Percentiles rank a stretch among this genome's conserved stretches.
Conservation (phyloP, 2,888 invertebrate species). For the Idaea aversata region DNA sequence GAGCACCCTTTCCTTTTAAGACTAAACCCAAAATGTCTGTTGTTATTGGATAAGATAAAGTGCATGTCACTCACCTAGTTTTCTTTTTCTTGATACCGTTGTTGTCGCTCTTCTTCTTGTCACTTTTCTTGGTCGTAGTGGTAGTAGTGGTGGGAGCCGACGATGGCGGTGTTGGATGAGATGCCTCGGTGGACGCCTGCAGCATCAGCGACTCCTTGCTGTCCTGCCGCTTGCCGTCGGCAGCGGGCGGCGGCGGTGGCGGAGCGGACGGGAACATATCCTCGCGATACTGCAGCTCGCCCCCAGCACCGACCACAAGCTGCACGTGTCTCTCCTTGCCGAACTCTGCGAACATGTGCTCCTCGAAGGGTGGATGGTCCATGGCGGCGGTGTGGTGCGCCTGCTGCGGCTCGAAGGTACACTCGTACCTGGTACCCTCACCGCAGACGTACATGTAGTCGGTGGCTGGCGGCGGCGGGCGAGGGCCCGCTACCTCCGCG, state of each 20-base stretch:
- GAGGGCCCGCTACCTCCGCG: conserved; percentile 73
- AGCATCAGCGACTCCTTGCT: conserved; percentile 55
- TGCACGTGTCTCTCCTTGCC: conserved; percentile 77
- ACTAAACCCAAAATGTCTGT: too few species aligned
- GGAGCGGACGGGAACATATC: conserved; percentile 61
- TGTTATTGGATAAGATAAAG: too few species aligned
- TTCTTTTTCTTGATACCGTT: conserved; percentile 95
- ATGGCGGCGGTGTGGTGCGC: conserved; percentile 55
- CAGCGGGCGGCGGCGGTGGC: conserved; percentile 8
- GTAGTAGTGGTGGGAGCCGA: conserved; percentile 69
- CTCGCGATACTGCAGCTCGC: conserved; percentile 75
- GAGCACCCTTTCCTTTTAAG: too few species aligned
- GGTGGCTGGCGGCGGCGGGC: conserved; percentile 66
- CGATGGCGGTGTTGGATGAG: conserved; percentile 57
- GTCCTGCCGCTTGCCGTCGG: conserved; percentile 65
- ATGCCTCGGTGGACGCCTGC: conserved; percentile 59
- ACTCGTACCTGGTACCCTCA: conserved; percentile 68
- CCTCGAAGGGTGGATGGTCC: conserved; percentile 88
- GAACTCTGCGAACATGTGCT: conserved; percentile 90
- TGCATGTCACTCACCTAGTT: conserved; percentile 83
- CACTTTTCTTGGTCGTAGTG: conserved; percentile 84
- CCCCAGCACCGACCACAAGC: conserved; percentile 73
- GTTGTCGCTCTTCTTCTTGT: conserved; percentile 90
- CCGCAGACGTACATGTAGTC: conserved; percentile 77
- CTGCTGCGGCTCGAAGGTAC: conserved; percentile 58